phyloP scores from a whole-genome alignment of 2,797 vertebrate genomes.

The Sarcoramphus papa region DNA sequence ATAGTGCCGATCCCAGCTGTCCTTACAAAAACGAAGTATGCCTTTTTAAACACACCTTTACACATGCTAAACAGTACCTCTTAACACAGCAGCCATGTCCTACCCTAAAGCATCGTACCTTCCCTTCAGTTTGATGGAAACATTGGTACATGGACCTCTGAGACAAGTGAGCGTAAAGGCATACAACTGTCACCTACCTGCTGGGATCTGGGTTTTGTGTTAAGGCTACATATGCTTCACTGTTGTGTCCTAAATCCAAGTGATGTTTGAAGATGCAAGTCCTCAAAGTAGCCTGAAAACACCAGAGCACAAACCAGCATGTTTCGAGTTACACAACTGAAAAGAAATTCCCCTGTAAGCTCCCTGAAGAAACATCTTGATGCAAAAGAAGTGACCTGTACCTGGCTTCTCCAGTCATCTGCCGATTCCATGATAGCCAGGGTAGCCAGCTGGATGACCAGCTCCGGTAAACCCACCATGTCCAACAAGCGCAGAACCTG shows the following conservation, averaged over 20 bases:
- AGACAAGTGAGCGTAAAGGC: not conserved
- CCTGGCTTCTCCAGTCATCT: constrained; percentile 85
- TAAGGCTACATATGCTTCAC: constrained; percentile 89
- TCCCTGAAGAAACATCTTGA: not conserved
- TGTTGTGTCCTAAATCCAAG: constrained; percentile 93
- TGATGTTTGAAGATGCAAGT: constrained; percentile 96
- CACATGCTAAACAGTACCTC: not conserved
- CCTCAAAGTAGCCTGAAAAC: constrained; percentile 87
- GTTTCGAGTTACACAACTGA: not conserved
- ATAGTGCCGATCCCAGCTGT: rapidly evolving
- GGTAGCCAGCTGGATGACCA: constrained; percentile 87
- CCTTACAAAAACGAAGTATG: not conserved
- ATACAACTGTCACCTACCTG: constrained; percentile 82
- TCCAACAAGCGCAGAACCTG: constrained; percentile 90
- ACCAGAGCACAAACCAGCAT: not conserved
- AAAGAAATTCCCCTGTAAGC: not conserved
- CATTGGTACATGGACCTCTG: not conserved
- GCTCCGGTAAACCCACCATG: constrained; percentile 86
- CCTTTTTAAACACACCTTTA: not conserved
- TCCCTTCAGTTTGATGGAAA: not conserved
- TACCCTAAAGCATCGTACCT: rapidly evolving
- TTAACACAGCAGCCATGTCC: not conserved
- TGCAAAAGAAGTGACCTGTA: constrained; percentile 14
- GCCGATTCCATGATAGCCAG: constrained; percentile 84
- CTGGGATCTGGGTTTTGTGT: constrained; percentile 90